Evolutionary conservation across 2,797 vertebrate genomes (phyloP), one percentile per base, ranked within the genome.

Genomic region (Danio tinwini): DNA sequence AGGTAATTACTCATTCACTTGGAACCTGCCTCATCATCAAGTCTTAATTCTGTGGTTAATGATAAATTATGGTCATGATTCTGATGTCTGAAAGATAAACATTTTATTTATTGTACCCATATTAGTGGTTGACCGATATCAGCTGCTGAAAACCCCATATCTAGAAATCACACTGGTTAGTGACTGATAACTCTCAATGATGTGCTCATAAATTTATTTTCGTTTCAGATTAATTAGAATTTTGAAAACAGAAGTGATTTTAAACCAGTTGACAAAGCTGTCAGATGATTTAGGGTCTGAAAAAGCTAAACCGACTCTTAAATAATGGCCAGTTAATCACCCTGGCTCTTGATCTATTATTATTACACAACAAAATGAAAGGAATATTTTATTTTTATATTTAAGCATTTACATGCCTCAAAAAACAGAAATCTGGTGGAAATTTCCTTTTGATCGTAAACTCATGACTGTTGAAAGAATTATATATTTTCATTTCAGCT

Each of bases 351-450:
- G 12, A n/a, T 16, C 13, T 49, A 5, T 7, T 12, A 53, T 55
- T 19, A 55, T 19, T 55, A 5, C 67, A 39, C 8, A n/a, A 13
- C 52, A 63, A 21, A 42, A 45, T 2, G 3, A 5, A 61, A 74
- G 4, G 10, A 17, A 19, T 49, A 37, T 49, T 47, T 17, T 49
- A 37, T 49, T 47, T 17, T 49, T 4, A n/a, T n/a, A n/a, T n/a
- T 3, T 45, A 4, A 2, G 12, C 37, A 44, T 52, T 29, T 39
- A 3, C 3, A 37, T 52, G 14, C 5, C 6, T 11, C 39, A n/a
- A n/a, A 63, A 62, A 74, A 74, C 58, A 62, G 29, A 74, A 74
- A n/a, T 12, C 55, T 16, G 2, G 14, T 61, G 75, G 75, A 74
- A 73, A 73, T 73, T 53, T 68, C 52, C 58, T 40, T 64, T 67